Evolutionary conservation across 2,797 vertebrate species (phyloP).

Genomic region (Hydrophis major): DNA sequence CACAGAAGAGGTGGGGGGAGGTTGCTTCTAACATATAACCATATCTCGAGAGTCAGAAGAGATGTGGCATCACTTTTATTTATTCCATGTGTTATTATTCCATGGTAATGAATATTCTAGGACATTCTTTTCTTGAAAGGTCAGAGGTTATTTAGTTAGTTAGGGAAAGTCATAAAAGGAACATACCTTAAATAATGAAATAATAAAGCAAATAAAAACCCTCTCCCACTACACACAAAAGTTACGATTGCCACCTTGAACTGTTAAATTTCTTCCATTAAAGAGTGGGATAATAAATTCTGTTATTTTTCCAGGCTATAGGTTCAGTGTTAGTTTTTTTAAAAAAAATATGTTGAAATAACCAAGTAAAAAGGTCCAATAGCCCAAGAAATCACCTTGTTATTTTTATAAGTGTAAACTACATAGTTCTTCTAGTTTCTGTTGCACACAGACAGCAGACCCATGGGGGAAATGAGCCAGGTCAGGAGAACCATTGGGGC

Average conservation of each 20-base stretch:
- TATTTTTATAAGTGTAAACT: background rate
- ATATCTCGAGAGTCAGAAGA: background rate
- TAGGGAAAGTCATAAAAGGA: background rate
- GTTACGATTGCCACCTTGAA: background rate
- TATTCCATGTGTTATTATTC: background rate
- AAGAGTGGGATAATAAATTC: background rate
- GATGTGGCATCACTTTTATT: slow-evolving; percentile 15
- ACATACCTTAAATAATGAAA: background rate
- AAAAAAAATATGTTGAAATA: background rate
- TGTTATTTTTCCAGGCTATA: slow-evolving; percentile 17
- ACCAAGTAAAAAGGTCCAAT: background rate
- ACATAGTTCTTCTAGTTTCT: background rate
- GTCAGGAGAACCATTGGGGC: slow-evolving; percentile 4
- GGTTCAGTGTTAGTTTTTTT: background rate
- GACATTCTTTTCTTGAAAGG: slow-evolving; percentile 22
- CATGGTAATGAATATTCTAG: background rate
- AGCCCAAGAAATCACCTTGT: slow-evolving; percentile 1
- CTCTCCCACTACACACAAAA: background rate
- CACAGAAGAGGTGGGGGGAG: background rate
- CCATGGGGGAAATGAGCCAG: slow-evolving; percentile 1
- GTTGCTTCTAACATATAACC: slow-evolving; percentile 26
- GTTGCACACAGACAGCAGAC: slow-evolving; percentile 10
- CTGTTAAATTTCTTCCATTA: background rate
- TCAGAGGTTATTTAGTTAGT: background rate
- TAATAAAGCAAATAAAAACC: background rate